Conservation (phyloP, 2,888 invertebrate genomes). For the Pandemis cinnamomeana region DNA sequence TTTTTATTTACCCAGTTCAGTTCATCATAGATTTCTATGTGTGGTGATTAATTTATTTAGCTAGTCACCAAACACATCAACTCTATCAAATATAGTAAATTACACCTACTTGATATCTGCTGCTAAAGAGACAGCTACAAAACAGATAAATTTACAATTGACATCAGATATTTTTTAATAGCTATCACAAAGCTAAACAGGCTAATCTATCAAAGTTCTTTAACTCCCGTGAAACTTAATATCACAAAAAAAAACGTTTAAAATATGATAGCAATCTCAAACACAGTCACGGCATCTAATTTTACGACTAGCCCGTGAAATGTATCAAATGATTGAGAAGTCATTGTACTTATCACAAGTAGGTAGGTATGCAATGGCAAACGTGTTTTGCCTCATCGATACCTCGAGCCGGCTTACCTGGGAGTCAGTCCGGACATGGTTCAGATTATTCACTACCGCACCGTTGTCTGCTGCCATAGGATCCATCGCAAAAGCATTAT, state of each 20-base stretch:
- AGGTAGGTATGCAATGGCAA: constrained; percentile 76
- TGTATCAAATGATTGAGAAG: constrained; percentile 67
- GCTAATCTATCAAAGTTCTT: not conserved
- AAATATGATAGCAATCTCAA: constrained; percentile 2
- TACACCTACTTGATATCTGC: too few relatives aligned
- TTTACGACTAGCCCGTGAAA: constrained; percentile 40
- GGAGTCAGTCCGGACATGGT: constrained; percentile 81
- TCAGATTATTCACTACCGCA: constrained; percentile 81
- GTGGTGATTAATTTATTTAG: not conserved
- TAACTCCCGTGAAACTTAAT: not conserved
- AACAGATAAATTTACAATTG: not conserved
- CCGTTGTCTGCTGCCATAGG: constrained; percentile 79
- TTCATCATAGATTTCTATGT: not conserved
- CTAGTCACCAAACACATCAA: not conserved
- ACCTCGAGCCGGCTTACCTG: constrained; percentile 74
- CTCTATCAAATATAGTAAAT: not conserved
- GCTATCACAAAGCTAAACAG: not conserved
- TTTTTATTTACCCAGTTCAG: not conserved
- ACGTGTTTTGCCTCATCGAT: constrained; percentile 78
- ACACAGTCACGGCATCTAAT: constrained; percentile 6
- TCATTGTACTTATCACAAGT: constrained; percentile 75
- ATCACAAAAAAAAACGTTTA: not conserved
- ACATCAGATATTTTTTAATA: not conserved
- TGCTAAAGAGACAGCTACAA: too few relatives aligned
- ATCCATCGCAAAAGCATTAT: constrained; percentile 78